Evolutionary conservation across 2,888 invertebrate genomes (phyloP), one percentile per base, ranked within the genome.

Genomic region (Cheilosia scutellata): DNA sequence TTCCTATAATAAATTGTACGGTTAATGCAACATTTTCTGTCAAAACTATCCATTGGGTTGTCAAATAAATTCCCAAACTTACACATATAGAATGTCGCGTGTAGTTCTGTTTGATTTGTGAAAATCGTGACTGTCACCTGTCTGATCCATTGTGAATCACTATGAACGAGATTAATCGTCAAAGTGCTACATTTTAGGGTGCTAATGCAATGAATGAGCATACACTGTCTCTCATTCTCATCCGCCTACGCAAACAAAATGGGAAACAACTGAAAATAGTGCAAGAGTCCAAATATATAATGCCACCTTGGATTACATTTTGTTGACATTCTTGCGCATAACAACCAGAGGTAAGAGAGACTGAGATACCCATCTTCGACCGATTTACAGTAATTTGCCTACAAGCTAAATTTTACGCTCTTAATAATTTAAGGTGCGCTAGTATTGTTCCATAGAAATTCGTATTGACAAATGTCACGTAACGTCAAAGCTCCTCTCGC

Each of bases 141-240:
- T 58, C 58, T 6, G 9, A 33, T 55, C 33, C 4, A n/a, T 13
- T 9, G 31, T 58, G 37, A 33, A 16, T 33, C 9, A 58, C 13
- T 44, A 37, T 58, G 58, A 47, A 29, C 16, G 37, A 58, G 44
- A 53, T 40, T 62, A 58, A 11, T 60, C 27, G 57, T 16, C 16
- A n/a, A 20, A 37, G 25, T 58, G 71, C 27, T 5, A 49, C 51
- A 62, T 42, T 58, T 55, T 33, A 42, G 16, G 33, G 25, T 68
- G 16, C 29, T 49, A 68, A 75, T 57, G 49, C 55, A 75, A 75
- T 68, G 62, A 75, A 75, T 75, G 62, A 66, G 47, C 40, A 62
- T 16, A 42, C 55, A 37, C 37, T 58, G 33, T 9, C n/a, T 33
- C 25, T 33, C 37, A 13, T 29, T 33, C 31, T 33, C 37, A 13